A percentile compares a stretch with the other conserved stretches of the same genome.
Conservation (phyloP, 2,113 vertebrate genomes). For the Gambusia affinis region DNA sequence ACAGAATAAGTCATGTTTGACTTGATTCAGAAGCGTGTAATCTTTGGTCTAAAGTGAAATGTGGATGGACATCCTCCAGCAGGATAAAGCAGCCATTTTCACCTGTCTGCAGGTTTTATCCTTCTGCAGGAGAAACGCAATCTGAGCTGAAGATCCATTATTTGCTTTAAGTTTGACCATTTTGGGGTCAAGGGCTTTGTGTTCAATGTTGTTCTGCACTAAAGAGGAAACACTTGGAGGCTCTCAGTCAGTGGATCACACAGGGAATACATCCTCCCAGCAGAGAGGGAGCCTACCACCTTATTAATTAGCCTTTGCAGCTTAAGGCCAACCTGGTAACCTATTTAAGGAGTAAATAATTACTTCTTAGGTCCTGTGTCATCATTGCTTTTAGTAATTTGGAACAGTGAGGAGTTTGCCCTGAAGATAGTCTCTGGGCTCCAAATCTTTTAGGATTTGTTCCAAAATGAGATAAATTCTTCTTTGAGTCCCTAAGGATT, state of each 20-base stretch:
- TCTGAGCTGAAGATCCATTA: conserved; percentile 1
- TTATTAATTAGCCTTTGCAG: conserved; percentile 76
- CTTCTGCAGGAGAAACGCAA: background rate
- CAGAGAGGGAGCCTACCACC: conserved; percentile 63
- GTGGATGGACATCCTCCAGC: background rate
- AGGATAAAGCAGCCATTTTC: background rate
- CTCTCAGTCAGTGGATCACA: conserved; percentile 46
- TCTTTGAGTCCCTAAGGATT: conserved; percentile 67
- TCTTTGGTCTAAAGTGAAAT: background rate
- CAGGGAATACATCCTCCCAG: conserved; percentile 51
- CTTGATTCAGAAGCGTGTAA: background rate
- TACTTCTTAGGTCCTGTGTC: conserved; percentile 75
- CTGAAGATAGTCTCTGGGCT: conserved; percentile 58
- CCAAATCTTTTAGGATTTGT: conserved; percentile 65
- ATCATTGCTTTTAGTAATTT: conserved; percentile 74
- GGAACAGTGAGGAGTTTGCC: conserved; percentile 63
- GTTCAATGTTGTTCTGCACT: conserved; percentile 34
- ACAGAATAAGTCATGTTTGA: too few species aligned
- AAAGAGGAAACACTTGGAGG: conserved; percentile 45
- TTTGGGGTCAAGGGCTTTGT: conserved; percentile 66
- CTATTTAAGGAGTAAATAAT: conserved; percentile 80
- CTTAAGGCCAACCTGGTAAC: conserved; percentile 77
- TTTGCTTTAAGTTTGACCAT: conserved; percentile 17
- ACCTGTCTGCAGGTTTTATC: conserved; percentile 4
- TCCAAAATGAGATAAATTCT: conserved; percentile 71